Evolutionary conservation across 2,113 vertebrate species (phyloP).

Genomic region (Sphaerodactylus townsendi): DNA sequence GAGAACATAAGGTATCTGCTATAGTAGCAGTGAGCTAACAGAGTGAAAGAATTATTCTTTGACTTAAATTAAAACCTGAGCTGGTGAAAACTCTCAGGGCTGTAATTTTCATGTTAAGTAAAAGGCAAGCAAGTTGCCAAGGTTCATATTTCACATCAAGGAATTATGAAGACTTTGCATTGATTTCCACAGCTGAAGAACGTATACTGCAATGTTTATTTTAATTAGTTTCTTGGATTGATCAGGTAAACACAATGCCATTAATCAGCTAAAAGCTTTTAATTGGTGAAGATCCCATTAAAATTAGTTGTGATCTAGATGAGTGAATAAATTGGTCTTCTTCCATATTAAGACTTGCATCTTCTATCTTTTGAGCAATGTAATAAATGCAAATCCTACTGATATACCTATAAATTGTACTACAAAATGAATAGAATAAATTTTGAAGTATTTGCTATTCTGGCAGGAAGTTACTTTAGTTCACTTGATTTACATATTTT

Average conservation of each 20-base stretch:
- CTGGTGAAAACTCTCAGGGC: too few relatives aligned
- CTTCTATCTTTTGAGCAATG: neutral
- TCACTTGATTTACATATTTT: slow-evolving; percentile 59
- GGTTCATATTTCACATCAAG: too few relatives aligned
- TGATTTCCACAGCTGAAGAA: slow-evolving; percentile 18
- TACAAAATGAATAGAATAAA: neutral
- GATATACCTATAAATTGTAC: neutral
- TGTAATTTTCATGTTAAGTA: too few relatives aligned
- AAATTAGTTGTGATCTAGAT: neutral
- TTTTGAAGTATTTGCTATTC: slow-evolving; percentile 16
- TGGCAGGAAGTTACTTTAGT: slow-evolving; percentile 35
- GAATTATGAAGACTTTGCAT: slow-evolving; percentile 2
- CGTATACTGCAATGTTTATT: slow-evolving; percentile 4
- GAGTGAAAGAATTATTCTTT: too few relatives aligned
- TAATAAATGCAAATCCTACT: neutral
- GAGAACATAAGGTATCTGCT: too few relatives aligned
- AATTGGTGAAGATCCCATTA: neutral
- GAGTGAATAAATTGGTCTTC: slow-evolving; percentile 4
- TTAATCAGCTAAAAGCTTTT: slow-evolving; percentile 29
- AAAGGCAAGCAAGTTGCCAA: too few relatives aligned
- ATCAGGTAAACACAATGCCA: slow-evolving; percentile 19
- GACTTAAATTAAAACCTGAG: too few relatives aligned
- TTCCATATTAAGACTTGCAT: neutral
- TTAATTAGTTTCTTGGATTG: slow-evolving; percentile 21
- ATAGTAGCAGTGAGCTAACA: too few relatives aligned